Percentiles rank a stretch among this genome's conserved stretches.
phyloP scores from a whole-genome alignment of 2,888 invertebrate species.

The Mactromeris polynyma region DNA sequence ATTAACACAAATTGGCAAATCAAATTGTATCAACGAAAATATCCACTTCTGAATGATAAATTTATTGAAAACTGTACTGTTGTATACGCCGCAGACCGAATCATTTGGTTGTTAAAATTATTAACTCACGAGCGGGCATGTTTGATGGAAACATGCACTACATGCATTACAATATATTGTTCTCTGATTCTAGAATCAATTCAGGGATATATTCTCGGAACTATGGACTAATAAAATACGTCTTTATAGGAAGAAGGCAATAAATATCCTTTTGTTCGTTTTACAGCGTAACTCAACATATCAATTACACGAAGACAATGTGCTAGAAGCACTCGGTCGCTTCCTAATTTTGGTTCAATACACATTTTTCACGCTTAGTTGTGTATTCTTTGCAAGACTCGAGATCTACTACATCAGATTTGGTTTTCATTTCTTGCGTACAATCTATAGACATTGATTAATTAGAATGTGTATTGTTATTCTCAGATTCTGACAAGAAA shows the following conservation, averaged over 20 bases:
- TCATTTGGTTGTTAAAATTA: background rate
- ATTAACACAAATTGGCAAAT: background rate
- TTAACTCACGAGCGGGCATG: background rate
- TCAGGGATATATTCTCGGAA: no score
- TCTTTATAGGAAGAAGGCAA: no score
- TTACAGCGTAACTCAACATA: background rate
- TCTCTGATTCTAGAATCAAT: no score
- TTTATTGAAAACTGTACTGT: background rate
- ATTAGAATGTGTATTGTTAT: slow-evolving; percentile 1
- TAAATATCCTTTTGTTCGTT: background rate
- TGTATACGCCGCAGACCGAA: background rate
- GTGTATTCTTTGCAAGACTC: background rate
- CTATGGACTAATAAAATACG: no score
- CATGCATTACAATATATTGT: no score
- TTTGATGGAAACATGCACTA: background rate
- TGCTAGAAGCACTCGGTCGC: background rate
- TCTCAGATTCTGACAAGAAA: background rate
- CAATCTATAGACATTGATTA: background rate
- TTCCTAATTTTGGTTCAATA: background rate
- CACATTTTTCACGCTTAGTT: slow-evolving; percentile 2
- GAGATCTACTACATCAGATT: background rate
- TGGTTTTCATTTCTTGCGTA: slow-evolving; percentile 6
- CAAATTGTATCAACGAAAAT: background rate
- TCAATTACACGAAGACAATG: background rate
- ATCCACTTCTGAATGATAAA: background rate